Base-by-base conservation (phyloP, 2,888 invertebrate species). In the Tortrix viridana region DNA sequence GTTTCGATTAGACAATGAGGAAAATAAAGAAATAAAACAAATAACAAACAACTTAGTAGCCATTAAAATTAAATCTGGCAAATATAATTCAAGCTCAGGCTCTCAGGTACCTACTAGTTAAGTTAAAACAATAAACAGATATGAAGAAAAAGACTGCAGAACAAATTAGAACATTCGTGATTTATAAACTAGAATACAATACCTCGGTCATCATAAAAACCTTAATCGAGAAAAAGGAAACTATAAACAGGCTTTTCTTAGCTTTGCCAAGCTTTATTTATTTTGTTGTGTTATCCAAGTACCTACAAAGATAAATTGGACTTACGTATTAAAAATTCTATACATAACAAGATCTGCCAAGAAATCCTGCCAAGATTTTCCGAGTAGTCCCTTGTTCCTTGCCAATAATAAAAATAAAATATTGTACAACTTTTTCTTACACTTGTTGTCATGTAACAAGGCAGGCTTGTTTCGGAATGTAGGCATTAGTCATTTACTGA, bases 361-460 rank as follows among this genome's bases (percentile, higher is more conserved):
- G 74, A 74, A 72, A 70, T 70, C 69, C 73, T 82, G 86, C 82
- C 86, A 86, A 84, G 79, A 77, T 74, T 75, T 77, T 70, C 69
- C 69, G 69, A 72, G 71, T 73, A 69, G 67, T 67, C 64, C 67
- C 60, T 66, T 67, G 68, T 67, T 71, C 71, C 68, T 73, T 80
- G 82, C 82, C 82, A 84, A 79, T 76, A 73, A 67, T 71, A 72
- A 74, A 74, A 72, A 74, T 74, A 76, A 74, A 67, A 77, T 74
- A 65, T 64, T 65, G 63, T 50, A 43, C 38, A 59, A 50, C 55
- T 53, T 56, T 65, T 55, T 46, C 41, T 53, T 50, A 43, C 23
- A 50, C 50, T 67, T 63, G 60, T 65, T 32, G 32, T 41, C 41
- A 16, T 41, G 16, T 41, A 41, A 41, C 41, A 32, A 32, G 41